These are phyloP conservation scores for Synanceia verrucosa DNA, from an alignment of 2,797 vertebrate species.

Conservation along the genomic window DNA sequence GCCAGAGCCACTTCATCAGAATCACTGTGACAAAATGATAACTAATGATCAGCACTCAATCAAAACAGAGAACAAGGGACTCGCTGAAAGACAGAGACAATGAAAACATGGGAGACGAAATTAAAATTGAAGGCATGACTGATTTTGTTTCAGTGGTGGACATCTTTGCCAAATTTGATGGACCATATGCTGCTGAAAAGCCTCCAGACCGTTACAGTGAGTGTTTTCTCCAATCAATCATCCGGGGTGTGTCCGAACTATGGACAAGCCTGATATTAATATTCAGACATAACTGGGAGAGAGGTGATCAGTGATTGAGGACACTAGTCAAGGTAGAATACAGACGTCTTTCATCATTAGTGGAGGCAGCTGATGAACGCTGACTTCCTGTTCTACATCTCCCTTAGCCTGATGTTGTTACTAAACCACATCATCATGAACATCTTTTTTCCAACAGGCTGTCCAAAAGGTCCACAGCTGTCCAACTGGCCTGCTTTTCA, in stretches of 20 bases:
- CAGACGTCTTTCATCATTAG: constrained; percentile 29
- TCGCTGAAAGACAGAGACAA: not conserved
- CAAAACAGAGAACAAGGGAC: constrained; percentile 9
- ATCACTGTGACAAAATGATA: constrained; percentile 10
- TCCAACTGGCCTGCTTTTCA: too few relatives aligned
- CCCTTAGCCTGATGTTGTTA: not conserved
- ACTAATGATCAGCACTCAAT: constrained; percentile 17
- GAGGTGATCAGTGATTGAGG: constrained; percentile 41
- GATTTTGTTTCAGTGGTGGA: constrained; percentile 41
- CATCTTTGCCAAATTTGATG: constrained; percentile 62
- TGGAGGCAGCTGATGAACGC: not conserved
- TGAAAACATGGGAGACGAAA: constrained; percentile 25
- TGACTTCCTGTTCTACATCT: not conserved
- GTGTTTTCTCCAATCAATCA: constrained; percentile 57
- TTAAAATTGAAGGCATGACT: constrained; percentile 44
- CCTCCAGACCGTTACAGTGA: constrained; percentile 45
- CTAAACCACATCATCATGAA: not conserved
- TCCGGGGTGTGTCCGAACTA: constrained; percentile 26
- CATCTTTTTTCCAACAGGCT: too few relatives aligned
- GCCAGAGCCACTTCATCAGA: constrained; percentile 1
- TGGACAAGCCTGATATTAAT: constrained; percentile 33
- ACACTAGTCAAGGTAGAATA: constrained; percentile 22
- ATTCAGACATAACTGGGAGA: constrained; percentile 28
- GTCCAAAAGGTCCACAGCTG: too few relatives aligned
- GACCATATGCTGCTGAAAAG: constrained; percentile 52